Conservation (phyloP, 1,140 invertebrate species). For the Eupristina koningsbergeri region DNA sequence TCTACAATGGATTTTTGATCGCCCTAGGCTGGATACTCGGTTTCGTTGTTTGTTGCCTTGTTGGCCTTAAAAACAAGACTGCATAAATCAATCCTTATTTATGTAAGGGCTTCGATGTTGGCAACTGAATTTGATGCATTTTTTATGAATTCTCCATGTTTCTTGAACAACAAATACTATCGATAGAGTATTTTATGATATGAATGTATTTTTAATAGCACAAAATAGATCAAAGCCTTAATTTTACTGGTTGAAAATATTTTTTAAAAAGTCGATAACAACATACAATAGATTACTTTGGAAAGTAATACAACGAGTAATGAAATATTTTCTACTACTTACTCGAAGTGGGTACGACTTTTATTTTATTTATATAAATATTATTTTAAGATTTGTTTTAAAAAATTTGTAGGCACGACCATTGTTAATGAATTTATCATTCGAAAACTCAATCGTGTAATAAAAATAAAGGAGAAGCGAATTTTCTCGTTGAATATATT, state of each 20-base stretch:
- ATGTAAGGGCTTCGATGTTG: background rate
- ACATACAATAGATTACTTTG: too few species aligned
- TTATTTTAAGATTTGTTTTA: background rate
- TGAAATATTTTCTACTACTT: background rate
- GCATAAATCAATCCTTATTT: background rate
- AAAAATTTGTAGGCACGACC: background rate
- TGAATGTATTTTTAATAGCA: too few species aligned
- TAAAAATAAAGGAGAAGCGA: background rate
- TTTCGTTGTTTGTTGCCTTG: conserved; percentile 68
- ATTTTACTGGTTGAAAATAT: too few species aligned
- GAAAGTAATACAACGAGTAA: background rate
- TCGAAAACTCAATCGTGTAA: background rate
- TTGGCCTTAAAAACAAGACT: conserved; percentile 63
- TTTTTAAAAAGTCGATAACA: too few species aligned
- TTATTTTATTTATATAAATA: too few species aligned
- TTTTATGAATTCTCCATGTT: background rate
- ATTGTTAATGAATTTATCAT: background rate
- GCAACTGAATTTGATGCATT: background rate
- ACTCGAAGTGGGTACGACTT: too few species aligned
- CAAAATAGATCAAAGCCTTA: too few species aligned
- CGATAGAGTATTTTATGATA: too few species aligned
- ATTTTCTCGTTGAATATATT: background rate
- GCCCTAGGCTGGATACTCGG: conserved; percentile 74
- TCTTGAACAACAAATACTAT: background rate
- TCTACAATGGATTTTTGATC: conserved; percentile 77